Percentiles rank a stretch among this genome's conserved stretches.
These are phyloP conservation scores for Pseudomyrmex sp. DNA, from an alignment of 1,140 invertebrate genomes.

Conservation along the genomic window DNA sequence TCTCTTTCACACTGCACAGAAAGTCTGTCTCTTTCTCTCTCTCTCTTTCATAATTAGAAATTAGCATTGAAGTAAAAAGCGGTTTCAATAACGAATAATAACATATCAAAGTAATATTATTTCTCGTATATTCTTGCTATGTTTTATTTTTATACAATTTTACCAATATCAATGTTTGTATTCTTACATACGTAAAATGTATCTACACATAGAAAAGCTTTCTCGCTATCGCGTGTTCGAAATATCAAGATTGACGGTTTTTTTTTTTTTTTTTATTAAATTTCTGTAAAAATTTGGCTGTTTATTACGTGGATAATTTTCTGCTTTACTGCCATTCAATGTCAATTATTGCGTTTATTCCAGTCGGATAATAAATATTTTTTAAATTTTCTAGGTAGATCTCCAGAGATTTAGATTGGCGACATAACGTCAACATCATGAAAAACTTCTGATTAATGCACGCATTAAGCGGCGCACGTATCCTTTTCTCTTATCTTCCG, in stretches of 20 bases:
- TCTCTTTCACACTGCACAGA: too few species aligned
- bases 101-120: neutral
- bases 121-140: neutral
- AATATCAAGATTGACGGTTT: neutral
- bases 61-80: neutral
- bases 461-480: constrained; percentile 64
- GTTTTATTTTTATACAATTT: too few species aligned
- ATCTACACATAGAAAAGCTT: too few species aligned
- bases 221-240: too few species aligned
- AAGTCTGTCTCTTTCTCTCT: too few species aligned
- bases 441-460: constrained; percentile 72
- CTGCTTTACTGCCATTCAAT: neutral
- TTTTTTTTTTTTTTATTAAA: neutral
- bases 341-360: constrained; percentile 3
- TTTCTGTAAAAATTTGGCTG: neutral
- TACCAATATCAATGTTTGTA: too few species aligned
- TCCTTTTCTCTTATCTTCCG: constrained; percentile 67
- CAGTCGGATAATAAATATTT: neutral
- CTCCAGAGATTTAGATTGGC: constrained; percentile 62
- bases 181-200: too few species aligned
- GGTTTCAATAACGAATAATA: neutral
- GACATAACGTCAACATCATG: constrained; percentile 44
- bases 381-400: constrained; percentile 41
- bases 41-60: neutral
- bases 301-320: neutral